phyloP scores from a whole-genome alignment of 2,797 vertebrate genomes.

The Hydrocynus forskahlii region DNA sequence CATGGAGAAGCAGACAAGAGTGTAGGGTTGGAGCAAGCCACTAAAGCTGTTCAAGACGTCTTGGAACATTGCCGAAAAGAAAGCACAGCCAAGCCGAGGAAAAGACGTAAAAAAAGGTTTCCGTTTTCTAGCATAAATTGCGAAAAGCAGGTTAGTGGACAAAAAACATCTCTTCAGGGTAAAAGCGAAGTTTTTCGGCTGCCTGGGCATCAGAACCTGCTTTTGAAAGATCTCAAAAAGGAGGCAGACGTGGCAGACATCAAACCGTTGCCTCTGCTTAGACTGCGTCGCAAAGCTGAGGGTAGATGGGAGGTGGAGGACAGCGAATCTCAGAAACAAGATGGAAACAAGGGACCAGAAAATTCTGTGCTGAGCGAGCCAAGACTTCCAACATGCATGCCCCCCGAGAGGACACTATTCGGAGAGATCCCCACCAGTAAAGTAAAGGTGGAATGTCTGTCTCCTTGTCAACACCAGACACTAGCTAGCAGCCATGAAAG shows the following conservation, averaged over 20 bases:
- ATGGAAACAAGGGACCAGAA: conserved; percentile 20
- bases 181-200: neutral
- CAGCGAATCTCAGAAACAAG: conserved; percentile 53
- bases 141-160: conserved; percentile 20
- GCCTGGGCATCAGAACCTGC: conserved; percentile 9
- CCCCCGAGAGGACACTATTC: conserved; percentile 58
- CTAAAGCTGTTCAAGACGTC: conserved; percentile 62
- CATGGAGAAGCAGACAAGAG: conserved; percentile 60
- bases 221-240: conserved; percentile 49
- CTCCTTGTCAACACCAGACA: conserved; percentile 57
- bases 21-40: conserved; percentile 71
- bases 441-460: conserved; percentile 69
- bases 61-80: conserved; percentile 69
- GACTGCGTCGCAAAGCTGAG: conserved; percentile 74
- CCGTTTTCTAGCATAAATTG: neutral
- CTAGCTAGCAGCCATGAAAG: conserved; percentile 27
- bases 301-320: conserved; percentile 79
- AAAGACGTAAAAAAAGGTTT: conserved; percentile 32
- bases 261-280: conserved; percentile 70
- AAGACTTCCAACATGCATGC: conserved; percentile 25
- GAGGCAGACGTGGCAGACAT: conserved; percentile 56
- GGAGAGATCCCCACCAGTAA: conserved; percentile 57
- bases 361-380: conserved; percentile 51
- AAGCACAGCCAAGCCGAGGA: conserved; percentile 55
- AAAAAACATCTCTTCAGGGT: conserved; percentile 9